These are phyloP conservation scores for Parazoanthus atlanticus DNA, from an alignment of 92 coral and sea anemone genomes.

Conservation along the genomic window DNA sequence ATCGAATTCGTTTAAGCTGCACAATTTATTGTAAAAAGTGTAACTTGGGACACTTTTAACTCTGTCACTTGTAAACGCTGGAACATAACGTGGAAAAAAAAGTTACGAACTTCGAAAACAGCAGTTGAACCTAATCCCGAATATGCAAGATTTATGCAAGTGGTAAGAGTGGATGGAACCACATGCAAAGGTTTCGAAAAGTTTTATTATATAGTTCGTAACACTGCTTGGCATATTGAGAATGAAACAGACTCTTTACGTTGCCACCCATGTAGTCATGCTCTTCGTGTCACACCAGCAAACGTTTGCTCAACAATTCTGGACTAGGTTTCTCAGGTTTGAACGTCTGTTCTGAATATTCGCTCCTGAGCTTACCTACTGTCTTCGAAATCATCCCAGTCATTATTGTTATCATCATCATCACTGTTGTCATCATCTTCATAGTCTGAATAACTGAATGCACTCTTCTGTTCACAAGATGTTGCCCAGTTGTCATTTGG, in stretches of 20 bases:
- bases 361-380: slow-evolving; percentile 20
- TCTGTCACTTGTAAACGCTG: background rate
- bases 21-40: background rate
- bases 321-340: background rate
- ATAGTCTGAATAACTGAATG: slow-evolving; percentile 43
- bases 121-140: background rate
- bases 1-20: background rate
- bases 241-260: background rate
- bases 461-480: slow-evolving; percentile 8
- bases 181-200: no score
- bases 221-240: background rate
- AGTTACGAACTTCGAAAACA: background rate
- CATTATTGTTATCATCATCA: background rate
- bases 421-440: slow-evolving; percentile 27
- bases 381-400: slow-evolving; percentile 13
- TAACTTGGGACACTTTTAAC: background rate
- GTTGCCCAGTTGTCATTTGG: background rate
- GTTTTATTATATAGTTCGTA: background rate
- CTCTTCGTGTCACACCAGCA: background rate
- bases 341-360: background rate
- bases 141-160: background rate
- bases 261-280: background rate
- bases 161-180: no score
- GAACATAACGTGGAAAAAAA: background rate
- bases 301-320: background rate